Evolutionary conservation across 2,797 vertebrate genomes (phyloP).

Genomic region (Chelidonichthys spinosus): DNA sequence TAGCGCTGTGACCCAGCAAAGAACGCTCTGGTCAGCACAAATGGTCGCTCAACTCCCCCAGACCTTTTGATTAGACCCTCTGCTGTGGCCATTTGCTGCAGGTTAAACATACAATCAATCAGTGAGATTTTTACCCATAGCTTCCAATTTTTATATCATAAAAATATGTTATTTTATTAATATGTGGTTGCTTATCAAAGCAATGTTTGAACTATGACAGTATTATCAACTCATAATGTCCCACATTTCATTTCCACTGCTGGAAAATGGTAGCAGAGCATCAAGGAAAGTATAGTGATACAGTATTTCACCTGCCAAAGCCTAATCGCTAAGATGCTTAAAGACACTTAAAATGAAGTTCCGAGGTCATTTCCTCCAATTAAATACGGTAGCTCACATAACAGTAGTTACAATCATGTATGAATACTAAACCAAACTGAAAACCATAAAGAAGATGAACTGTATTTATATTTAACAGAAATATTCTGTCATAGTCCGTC

Average conservation of each 20-base stretch:
- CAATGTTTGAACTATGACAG: background rate
- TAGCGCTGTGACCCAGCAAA: conserved; percentile 95
- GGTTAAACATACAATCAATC: background rate
- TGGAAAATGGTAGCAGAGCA: background rate
- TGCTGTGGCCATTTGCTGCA: conserved; percentile 92
- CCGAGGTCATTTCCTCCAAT: background rate
- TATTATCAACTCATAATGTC: background rate
- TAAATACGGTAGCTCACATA: background rate
- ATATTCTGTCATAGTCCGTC: background rate
- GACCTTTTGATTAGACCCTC: conserved; percentile 90
- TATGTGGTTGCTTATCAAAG: background rate
- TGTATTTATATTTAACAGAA: background rate
- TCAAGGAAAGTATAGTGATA: background rate
- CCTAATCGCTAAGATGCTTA: background rate
- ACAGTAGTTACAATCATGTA: background rate
- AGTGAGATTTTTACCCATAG: background rate
- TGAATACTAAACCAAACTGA: background rate
- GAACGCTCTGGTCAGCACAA: conserved; percentile 91
- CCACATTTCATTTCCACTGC: background rate
- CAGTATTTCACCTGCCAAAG: background rate
- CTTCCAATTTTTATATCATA: background rate
- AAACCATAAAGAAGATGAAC: background rate
- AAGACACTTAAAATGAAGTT: background rate
- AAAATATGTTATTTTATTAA: background rate
- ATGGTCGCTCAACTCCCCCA: conserved; percentile 89